Conservation (phyloP, 2,113 vertebrate species). For the Anhinga rufa region DNA sequence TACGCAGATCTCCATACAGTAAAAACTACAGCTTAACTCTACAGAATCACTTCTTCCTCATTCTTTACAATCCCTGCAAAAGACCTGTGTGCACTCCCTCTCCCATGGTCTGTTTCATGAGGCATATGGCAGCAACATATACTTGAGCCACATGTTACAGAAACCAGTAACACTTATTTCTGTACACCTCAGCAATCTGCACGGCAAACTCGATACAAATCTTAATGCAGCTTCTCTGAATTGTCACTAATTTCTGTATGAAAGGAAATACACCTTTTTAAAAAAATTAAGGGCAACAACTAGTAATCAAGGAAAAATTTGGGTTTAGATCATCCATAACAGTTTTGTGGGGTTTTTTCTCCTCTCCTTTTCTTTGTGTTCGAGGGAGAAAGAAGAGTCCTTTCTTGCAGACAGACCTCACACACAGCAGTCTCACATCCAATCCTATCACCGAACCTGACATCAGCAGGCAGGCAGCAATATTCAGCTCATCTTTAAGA, state of each 20-base stretch:
- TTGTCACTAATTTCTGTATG: background rate
- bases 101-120: background rate
- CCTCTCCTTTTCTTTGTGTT: background rate
- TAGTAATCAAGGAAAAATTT: background rate
- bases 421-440: background rate
- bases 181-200: background rate
- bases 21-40: background rate
- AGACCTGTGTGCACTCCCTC: background rate
- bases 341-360: background rate
- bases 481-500: background rate
- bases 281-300: background rate
- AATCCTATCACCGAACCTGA: background rate
- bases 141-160: background rate
- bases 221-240: background rate
- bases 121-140: background rate
- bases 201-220: background rate
- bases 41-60: background rate
- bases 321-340: background rate
- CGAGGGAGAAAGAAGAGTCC: background rate
- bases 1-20: background rate
- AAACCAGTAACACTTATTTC: background rate
- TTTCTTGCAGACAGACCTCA: background rate
- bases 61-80: background rate
- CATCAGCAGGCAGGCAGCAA: constrained; percentile 19
- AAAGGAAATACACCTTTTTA: background rate